A percentile compares a stretch with the other conserved stretches of the same genome.
These are phyloP conservation scores for Maccullochella peelii DNA, from an alignment of 2,113 vertebrate species.

Conservation along the genomic window DNA sequence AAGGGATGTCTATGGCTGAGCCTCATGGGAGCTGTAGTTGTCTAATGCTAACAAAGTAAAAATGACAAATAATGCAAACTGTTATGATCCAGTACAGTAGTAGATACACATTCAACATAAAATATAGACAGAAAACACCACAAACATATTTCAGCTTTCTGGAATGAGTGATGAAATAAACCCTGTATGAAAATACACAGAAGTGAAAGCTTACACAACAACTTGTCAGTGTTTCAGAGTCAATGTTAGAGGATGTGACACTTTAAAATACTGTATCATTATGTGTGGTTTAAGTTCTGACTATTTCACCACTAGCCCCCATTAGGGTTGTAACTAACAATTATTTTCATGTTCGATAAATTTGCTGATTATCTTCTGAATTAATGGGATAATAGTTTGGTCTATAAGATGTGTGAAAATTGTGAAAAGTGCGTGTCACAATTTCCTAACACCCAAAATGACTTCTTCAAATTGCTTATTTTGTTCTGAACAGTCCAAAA, in stretches of 20 bases:
- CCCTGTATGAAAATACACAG: neutral
- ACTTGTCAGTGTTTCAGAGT: neutral
- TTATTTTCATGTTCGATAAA: neutral
- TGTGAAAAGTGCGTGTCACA: neutral
- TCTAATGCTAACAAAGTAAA: no score
- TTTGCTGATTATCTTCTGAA: neutral
- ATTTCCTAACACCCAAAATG: neutral
- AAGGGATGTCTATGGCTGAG: neutral
- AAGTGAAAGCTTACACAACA: neutral
- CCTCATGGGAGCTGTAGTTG: slow-evolving; percentile 37
- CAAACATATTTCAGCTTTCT: neutral
- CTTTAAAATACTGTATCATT: neutral
- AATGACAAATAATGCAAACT: neutral
- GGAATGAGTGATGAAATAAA: neutral
- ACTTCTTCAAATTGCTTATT: neutral
- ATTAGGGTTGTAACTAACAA: neutral
- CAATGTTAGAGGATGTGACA: neutral
- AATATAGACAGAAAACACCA: neutral
- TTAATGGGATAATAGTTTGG: neutral
- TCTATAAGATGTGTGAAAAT: neutral
- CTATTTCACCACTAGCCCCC: neutral
- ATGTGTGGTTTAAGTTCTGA: neutral
- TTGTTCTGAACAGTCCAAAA: neutral
- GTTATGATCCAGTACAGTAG: neutral
- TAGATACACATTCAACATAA: neutral